A percentile compares a stretch with the other conserved stretches of the same genome.
Conservation (phyloP, 2,888 invertebrate genomes). For the Acrobasis consociella region DNA sequence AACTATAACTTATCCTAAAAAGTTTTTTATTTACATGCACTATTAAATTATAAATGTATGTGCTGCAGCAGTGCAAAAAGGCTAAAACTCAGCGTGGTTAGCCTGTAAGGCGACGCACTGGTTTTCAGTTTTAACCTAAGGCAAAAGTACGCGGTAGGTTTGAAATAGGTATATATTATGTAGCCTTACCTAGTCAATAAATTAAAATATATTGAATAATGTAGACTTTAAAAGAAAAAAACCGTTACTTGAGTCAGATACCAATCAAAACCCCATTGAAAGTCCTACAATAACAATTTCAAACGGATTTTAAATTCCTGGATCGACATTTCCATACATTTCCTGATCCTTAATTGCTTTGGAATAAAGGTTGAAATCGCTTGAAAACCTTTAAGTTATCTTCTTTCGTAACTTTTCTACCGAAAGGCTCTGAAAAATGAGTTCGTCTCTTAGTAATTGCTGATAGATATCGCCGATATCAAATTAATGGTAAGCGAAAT, state of each 20-base stretch:
- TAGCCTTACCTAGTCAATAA: no score
- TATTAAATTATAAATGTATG: no score
- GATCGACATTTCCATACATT: neutral
- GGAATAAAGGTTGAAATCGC: neutral
- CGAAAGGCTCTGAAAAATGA: slow-evolving; percentile 37
- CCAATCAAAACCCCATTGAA: neutral
- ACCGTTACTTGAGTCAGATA: neutral
- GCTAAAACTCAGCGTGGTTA: no score
- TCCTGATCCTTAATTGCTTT: neutral
- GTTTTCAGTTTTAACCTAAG: no score
- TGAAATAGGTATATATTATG: no score
- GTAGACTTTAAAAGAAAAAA: neutral
- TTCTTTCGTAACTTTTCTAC: slow-evolving; percentile 5
- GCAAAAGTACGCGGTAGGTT: no score
- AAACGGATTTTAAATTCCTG: neutral
- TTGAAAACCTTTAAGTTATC: slow-evolving; percentile 4
- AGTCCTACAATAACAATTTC: neutral
- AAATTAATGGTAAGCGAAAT: slow-evolving; percentile 53
- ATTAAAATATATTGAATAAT: no score
- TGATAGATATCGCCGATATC: slow-evolving; percentile 51
- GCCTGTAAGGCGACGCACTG: no score
- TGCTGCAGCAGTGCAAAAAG: no score
- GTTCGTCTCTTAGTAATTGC: slow-evolving; percentile 43
- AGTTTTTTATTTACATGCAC: no score
- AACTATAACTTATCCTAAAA: no score